Percentiles rank a stretch among this genome's conserved stretches.
Evolutionary conservation across 1,140 invertebrate genomes (phyloP).

Genomic region (Drosophila novamexicana): DNA sequence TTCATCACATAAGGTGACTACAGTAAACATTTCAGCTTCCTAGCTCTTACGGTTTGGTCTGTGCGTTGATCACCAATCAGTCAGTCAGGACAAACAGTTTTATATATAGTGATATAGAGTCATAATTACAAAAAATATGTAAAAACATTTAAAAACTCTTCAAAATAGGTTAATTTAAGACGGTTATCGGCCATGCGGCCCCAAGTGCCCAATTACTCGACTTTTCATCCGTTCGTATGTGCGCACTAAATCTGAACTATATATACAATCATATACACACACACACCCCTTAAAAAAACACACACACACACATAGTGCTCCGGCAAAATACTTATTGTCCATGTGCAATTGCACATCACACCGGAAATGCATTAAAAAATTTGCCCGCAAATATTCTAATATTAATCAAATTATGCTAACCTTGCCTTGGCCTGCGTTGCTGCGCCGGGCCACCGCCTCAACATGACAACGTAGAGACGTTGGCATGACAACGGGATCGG

Average conservation of each 20-base stretch:
- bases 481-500: conserved; percentile 22
- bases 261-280: neutral
- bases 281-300: neutral
- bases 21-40: too few species aligned
- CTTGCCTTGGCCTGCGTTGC: conserved; percentile 37
- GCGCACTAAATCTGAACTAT: too few species aligned
- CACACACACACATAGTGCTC: too few species aligned
- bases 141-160: neutral
- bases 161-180: neutral
- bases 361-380: conserved; percentile 62
- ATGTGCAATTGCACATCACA: conserved; percentile 42
- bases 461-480: conserved; percentile 34
- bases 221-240: too few species aligned
- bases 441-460: conserved; percentile 5
- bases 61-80: too few species aligned
- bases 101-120: too few species aligned
- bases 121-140: too few species aligned
- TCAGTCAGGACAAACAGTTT: too few species aligned
- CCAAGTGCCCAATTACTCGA: neutral
- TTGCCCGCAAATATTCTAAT: conserved; percentile 51
- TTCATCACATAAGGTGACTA: too few species aligned
- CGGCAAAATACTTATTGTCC: neutral
- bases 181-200: conserved; percentile 7
- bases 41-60: too few species aligned
- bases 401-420: conserved; percentile 65